Percentiles rank a stretch among this genome's conserved stretches.
These are phyloP conservation scores for Podiceps cristatus DNA, from an alignment of 2,113 vertebrate species.

Conservation along the genomic window DNA sequence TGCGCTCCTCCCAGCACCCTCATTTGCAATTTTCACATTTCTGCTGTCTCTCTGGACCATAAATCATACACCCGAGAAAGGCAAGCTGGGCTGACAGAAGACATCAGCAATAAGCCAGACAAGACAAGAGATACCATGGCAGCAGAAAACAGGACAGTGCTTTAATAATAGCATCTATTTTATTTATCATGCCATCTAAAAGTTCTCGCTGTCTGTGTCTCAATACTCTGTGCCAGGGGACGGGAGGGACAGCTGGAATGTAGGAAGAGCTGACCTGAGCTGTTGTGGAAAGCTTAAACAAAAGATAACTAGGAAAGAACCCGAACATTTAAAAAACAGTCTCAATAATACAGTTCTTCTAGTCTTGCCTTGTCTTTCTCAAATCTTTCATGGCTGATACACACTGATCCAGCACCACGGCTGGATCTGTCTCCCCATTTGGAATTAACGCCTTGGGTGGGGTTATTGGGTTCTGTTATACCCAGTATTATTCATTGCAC, in stretches of 20 bases:
- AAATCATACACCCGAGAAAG: constrained; percentile 6
- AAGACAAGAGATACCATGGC: constrained; percentile 7
- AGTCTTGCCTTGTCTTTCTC: not conserved
- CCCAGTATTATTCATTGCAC: not conserved
- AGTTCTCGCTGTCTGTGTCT: not conserved
- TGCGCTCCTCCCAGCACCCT: not conserved
- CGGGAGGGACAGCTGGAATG: not conserved
- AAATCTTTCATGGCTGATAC: not conserved
- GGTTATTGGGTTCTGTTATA: fast-evolving
- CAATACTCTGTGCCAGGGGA: not conserved
- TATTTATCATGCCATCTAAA: constrained; percentile 39
- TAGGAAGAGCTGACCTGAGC: constrained; percentile 41
- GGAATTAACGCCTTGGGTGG: not conserved
- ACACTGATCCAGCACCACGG: not conserved
- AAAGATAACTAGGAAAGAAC: not conserved
- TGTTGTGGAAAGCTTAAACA: not conserved
- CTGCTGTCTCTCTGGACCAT: constrained; percentile 6
- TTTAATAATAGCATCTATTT: constrained; percentile 47
- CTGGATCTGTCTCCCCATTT: not conserved
- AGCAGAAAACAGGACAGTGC: constrained; percentile 20
- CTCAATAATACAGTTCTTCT: not conserved
- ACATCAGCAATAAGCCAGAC: constrained; percentile 58
- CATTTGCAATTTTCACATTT: constrained; percentile 29
- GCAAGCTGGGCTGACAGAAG: constrained; percentile 45
- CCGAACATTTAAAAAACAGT: not conserved